These are phyloP conservation scores for Plebejus argus DNA, from an alignment of 2,888 invertebrate genomes.

Conservation along the genomic window DNA sequence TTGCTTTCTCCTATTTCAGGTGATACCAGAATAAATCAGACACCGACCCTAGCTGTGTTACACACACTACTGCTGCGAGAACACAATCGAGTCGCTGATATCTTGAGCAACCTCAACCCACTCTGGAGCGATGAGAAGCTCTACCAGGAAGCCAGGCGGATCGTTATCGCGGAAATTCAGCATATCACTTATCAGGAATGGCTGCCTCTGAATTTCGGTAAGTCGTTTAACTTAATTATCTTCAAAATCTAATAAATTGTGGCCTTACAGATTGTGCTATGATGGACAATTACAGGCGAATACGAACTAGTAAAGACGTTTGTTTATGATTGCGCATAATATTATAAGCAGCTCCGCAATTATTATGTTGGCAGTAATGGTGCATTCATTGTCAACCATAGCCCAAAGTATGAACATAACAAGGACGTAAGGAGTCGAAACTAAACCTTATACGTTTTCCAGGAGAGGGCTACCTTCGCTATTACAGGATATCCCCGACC, in stretches of 20 bases:
- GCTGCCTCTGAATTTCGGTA: constrained; percentile 79
- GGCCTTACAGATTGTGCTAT: too few relatives aligned
- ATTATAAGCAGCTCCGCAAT: too few relatives aligned
- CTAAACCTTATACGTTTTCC: constrained; percentile 31
- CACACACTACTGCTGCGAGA: constrained; percentile 78
- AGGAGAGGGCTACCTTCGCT: constrained; percentile 81
- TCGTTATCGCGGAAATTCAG: constrained; percentile 80
- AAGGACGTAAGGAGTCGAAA: not conserved
- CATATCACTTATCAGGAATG: constrained; percentile 82
- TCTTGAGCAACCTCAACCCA: constrained; percentile 75
- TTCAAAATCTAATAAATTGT: too few relatives aligned
- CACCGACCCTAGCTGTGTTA: constrained; percentile 74
- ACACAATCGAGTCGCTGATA: constrained; percentile 79
- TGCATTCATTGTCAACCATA: not conserved
- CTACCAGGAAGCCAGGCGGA: constrained; percentile 78
- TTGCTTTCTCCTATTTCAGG: constrained; percentile 54
- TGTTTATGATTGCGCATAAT: too few relatives aligned
- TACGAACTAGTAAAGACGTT: too few relatives aligned
- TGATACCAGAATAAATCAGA: constrained; percentile 77
- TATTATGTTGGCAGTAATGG: too few relatives aligned
- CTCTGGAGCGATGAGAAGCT: constrained; percentile 80
- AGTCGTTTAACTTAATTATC: not conserved
- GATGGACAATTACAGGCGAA: too few relatives aligned
- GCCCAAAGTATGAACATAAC: too few relatives aligned
- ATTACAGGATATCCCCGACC: constrained; percentile 82